Evolutionary conservation across 2,113 vertebrate species (phyloP).

Genomic region (Calypte anna): DNA sequence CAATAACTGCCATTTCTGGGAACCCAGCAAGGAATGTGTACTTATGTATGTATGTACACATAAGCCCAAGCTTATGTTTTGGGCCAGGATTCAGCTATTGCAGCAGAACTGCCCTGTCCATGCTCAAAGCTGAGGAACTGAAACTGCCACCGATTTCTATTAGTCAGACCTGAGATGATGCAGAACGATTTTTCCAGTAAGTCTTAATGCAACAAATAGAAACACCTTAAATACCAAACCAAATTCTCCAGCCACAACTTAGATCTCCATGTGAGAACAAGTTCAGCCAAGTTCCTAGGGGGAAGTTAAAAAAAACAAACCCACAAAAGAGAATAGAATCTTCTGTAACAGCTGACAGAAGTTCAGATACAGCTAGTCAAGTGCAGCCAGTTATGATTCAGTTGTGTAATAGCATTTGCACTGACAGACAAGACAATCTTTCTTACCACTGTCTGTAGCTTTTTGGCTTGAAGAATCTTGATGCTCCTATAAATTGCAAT

Average conservation of each 20-base stretch:
- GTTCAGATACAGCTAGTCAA: slow-evolving; percentile 60
- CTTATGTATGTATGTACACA: too few species aligned
- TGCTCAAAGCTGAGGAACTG: background rate
- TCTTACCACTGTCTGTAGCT: slow-evolving; percentile 65
- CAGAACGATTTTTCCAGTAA: background rate
- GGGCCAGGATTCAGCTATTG: background rate
- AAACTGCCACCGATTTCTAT: background rate
- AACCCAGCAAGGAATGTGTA: background rate
- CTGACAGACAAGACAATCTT: slow-evolving; percentile 72
- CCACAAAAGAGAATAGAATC: slow-evolving; percentile 11
- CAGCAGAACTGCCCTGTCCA: background rate
- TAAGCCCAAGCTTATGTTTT: background rate
- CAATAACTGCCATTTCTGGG: background rate
- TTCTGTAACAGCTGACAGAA: slow-evolving; percentile 58
- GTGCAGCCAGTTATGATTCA: slow-evolving; percentile 68
- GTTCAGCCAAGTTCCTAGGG: background rate
- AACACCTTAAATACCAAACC: background rate
- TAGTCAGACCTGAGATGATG: background rate
- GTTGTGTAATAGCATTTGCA: slow-evolving; percentile 60
- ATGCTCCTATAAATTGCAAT: slow-evolving; percentile 65
- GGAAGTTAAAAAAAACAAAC: background rate
- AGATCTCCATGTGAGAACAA: background rate
- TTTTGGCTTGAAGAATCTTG: slow-evolving; percentile 66
- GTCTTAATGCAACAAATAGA: background rate
- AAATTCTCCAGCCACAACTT: background rate